Base-by-base conservation (phyloP, 2,888 invertebrate genomes). In the Cephonodes hylas region DNA sequence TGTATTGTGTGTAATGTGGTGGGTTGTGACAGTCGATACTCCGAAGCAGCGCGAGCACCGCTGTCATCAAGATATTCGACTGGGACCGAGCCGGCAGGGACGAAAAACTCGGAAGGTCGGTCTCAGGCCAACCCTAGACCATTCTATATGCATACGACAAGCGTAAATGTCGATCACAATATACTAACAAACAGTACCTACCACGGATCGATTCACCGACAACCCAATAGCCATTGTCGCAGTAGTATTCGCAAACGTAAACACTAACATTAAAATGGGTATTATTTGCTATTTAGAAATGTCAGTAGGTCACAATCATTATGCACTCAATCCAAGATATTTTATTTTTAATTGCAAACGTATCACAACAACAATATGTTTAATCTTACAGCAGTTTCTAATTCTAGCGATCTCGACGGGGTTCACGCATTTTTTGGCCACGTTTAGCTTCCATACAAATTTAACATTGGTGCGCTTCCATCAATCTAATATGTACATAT, bases 31-130 rank as follows among this genome's bases (percentile, higher is more conserved):
- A 92, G 92, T 91, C 85, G 71, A 80, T 90, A 84, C 82, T 85
- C 75, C 81, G 83, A 72, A 76, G 84, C 83, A 81, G 79, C 77
- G 81, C 79, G 68, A 67, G 79, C 80, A 74, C 73, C 69, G 76
- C 81, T 70, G 75, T 76, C 80, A 93, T 96, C 83, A 93, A 93
- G 84, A 95, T 98, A 78, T 97, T 94, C 94, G 98, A 99, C 95
- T 97, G 97, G 95, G 98, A 99, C 94, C 96, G 96, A 81, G 95
- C 97, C 75, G 96, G 96, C 84, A 95, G 96, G 85, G 98, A 99
- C 93, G 99, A 99, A 93, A 95, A 95, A 79, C 95, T 99, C 79
- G 99, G 99, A 94, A 97, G 97, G 97, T 96, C 93, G 90, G 94
- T 89, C 76, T 66, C 72, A 68, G 75, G 69, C 59, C 63, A 46